phyloP scores from a whole-genome alignment of 2,113 vertebrate genomes.

The Suricata suricatta region DNA sequence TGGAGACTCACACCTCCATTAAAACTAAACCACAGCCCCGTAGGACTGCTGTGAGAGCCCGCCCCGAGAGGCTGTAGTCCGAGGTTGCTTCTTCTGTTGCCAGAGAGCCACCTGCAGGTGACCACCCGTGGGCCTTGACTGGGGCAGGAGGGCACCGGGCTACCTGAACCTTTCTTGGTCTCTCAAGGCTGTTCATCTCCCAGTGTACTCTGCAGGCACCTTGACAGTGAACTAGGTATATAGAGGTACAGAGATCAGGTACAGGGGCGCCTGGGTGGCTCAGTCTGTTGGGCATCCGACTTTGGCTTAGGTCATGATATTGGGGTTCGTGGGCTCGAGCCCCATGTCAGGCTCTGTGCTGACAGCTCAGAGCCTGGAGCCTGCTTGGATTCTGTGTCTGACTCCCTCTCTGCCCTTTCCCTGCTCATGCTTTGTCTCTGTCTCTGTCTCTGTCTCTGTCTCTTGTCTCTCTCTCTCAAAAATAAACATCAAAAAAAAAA shows the following conservation, averaged over 20 bases:
- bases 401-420: too few species aligned
- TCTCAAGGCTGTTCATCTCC: background rate
- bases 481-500: background rate
- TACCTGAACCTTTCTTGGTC: background rate
- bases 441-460: too few species aligned
- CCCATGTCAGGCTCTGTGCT: too few species aligned
- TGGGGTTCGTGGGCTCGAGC: too few species aligned
- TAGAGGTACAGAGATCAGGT: background rate
- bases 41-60: background rate
- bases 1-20: background rate
- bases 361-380: too few species aligned
- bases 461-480: too few species aligned
- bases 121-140: too few species aligned
- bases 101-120: background rate
- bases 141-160: background rate
- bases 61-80: fast-evolving
- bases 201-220: background rate
- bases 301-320: too few species aligned
- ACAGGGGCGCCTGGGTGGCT: background rate
- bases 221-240: background rate
- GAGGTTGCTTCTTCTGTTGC: background rate
- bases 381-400: too few species aligned
- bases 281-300: too few species aligned
- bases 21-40: background rate
- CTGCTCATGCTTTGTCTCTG: too few species aligned